Evolutionary conservation across 2,888 invertebrate genomes (phyloP), one percentile per base, ranked within the genome.

Genomic region (Mimas tiliae): DNA sequence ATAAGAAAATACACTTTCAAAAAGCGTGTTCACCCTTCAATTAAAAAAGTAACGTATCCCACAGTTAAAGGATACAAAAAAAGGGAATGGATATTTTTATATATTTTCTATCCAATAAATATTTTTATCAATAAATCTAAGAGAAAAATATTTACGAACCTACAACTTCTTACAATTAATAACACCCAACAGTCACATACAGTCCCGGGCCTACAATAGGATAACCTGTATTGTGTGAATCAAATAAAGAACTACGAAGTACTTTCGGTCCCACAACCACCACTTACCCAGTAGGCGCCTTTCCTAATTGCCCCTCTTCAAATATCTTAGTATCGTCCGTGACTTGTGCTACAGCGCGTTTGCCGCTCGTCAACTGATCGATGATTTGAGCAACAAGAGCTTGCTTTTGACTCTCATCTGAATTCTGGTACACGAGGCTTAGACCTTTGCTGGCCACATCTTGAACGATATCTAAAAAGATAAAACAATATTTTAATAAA

Each of bases 371-470:
- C 65, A 99, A 91, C 80, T 98, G 97, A 70, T 97, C 96, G 64
- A 98, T 95, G 67, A 99, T 94, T 68, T 96, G 95, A 9, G 95
- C 95, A 3, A 98, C 96, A 62, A 98, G 91, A 68, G 95, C 95
- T 69, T 95, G 94, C 78, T 95, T 96, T 76, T 96, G 95, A 69
- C 95, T 95, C 65, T 96, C 95, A 69, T 96, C 96, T 0, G 97
- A 97, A 66, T 96, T 95, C 76, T 97, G 96, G 82, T 98, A 98
- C 8, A 98, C 97, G 1, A 98, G 91, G 65, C 97, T 97, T 27
- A 99, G 94, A 11, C 98, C 98, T 85, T 98, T 98, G 14, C 98
- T 97, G 0, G 98, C 98, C 1, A 98, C 97, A 85, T 98, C 98
- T 93, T 98, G 98, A 0, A 98, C 97, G 75, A 98, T 96, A 80